Percentiles rank a stretch among this genome's conserved stretches.
Evolutionary conservation across 2,888 invertebrate genomes (phyloP).

Genomic region (Taenaris catops): DNA sequence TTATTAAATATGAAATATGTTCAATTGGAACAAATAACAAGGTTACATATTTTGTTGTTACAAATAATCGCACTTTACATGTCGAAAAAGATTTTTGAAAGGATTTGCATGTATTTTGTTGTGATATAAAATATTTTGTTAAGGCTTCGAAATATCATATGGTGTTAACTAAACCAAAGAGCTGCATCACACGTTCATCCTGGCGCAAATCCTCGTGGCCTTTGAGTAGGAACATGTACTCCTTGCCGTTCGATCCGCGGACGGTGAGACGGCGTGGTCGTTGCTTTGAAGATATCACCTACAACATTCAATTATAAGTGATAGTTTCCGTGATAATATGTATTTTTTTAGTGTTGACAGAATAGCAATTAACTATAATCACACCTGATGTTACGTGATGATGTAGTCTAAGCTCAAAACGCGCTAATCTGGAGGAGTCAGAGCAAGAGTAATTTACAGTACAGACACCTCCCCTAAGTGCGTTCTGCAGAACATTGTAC

Average conservation of each 20-base stretch:
- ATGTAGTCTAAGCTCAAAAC: no score
- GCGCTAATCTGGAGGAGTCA: no score
- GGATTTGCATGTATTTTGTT: slow-evolving; percentile 10
- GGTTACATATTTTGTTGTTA: slow-evolving; percentile 20
- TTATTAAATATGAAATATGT: not conserved
- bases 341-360: no score
- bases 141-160: slow-evolving; percentile 18
- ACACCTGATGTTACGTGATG: no score
- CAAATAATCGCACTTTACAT: slow-evolving; percentile 6
- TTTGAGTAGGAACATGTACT: slow-evolving; percentile 98
- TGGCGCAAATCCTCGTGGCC: slow-evolving; percentile 99
- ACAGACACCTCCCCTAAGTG: no score
- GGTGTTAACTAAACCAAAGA: slow-evolving; percentile 97
- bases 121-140: slow-evolving; percentile 15
- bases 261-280: slow-evolving; percentile 97
- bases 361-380: no score
- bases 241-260: slow-evolving; percentile 96
- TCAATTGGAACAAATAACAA: slow-evolving; percentile 2
- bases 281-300: slow-evolving; percentile 98
- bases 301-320: no score
- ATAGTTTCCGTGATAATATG: no score
- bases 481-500: no score
- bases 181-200: slow-evolving; percentile 99
- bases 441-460: no score
- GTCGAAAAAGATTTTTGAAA: slow-evolving; percentile 8